Base-by-base conservation (phyloP, 2,888 invertebrate species). In the Pollenia griseotomentosa region DNA sequence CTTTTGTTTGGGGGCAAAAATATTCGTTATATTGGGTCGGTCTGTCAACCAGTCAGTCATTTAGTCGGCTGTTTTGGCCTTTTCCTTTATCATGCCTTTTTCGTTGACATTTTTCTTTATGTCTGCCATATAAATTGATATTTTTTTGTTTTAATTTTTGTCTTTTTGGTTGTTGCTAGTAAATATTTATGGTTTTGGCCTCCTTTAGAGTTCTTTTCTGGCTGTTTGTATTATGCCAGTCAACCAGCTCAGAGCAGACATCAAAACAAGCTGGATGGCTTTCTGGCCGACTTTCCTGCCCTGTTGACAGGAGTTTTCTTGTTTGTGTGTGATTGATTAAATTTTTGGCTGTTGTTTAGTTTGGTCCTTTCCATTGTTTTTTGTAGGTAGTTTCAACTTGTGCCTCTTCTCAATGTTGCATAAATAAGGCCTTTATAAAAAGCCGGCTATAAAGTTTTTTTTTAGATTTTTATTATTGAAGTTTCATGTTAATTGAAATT, bases 401-500 rank as follows among this genome's bases (percentile, higher is more conserved):
- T 80, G 84, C 79, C 68, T 79, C 46, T 61, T 8, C 23, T 46
- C 42, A n/a, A 65, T 74, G 68, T 80, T 74, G 84, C 79, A 80
- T 79, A 61, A 85, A 85, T 79, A 33, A 75, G 68, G n/a, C 70
- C 79, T 87, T 87, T 87, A 78, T 79, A 84, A 70, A 42, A 16
- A 68, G 87, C 87, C 87, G 87, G 84, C 55, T 51, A 46, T 66
- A 70, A 74, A 40, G 46, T 59, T 65, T 85, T 75, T 68, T 63
- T 75, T 46, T 70, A 16, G 46, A 16, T 83, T 66, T 79, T 65
- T 73, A 48, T 86, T 87, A 87, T 87, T 87, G 87, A 87, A 87
- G 81, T 84, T 78, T 87, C 87, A 87, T 87, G 87, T 87, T 87
- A 87, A 87, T 87, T 87, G 87, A 87, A 87, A 87, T 87, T 87